These are phyloP conservation scores for Danionella cerebrum DNA, from an alignment of 2,113 vertebrate species.

Conservation along the genomic window DNA sequence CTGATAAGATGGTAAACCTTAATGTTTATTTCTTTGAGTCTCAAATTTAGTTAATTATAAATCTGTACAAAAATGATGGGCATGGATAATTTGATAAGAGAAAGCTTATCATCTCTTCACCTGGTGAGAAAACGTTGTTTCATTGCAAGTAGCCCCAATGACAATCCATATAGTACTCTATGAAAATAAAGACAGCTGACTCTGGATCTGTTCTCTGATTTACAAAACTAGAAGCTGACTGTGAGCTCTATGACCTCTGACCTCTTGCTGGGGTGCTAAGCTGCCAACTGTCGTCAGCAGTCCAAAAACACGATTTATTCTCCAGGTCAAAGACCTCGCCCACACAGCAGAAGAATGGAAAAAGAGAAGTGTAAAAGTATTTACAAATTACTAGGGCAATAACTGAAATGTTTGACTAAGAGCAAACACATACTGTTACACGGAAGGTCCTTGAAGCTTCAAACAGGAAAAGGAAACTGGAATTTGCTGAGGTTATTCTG, in stretches of 20 bases:
- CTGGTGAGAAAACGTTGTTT: neutral
- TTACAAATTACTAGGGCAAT: neutral
- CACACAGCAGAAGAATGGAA: conserved; percentile 21
- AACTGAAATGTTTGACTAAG: neutral
- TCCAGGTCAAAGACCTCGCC: conserved; percentile 36
- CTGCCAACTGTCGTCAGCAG: conserved; percentile 49
- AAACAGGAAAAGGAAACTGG: conserved; percentile 33
- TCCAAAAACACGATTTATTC: conserved; percentile 47
- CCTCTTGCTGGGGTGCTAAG: conserved; percentile 39
- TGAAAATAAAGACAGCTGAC: conserved; percentile 37
- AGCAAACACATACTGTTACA: neutral
- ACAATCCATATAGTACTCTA: conserved; percentile 13
- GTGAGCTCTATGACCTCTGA: conserved; percentile 41
- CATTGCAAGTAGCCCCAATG: neutral
- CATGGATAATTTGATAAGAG: no score
- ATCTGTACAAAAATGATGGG: neutral
- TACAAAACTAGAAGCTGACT: conserved; percentile 22
- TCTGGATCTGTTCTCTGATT: conserved; percentile 21
- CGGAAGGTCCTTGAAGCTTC: neutral
- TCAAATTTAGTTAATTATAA: neutral
- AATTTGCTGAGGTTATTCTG: conserved; percentile 4
- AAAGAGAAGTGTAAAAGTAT: neutral
- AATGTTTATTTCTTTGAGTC: neutral
- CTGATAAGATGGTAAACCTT: neutral
- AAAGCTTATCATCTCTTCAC: conserved; percentile 15